A percentile compares a stretch with the other conserved stretches of the same genome.
phyloP scores from a whole-genome alignment of 2,113 vertebrate species.

The Syngnathoides biaculeatus region DNA sequence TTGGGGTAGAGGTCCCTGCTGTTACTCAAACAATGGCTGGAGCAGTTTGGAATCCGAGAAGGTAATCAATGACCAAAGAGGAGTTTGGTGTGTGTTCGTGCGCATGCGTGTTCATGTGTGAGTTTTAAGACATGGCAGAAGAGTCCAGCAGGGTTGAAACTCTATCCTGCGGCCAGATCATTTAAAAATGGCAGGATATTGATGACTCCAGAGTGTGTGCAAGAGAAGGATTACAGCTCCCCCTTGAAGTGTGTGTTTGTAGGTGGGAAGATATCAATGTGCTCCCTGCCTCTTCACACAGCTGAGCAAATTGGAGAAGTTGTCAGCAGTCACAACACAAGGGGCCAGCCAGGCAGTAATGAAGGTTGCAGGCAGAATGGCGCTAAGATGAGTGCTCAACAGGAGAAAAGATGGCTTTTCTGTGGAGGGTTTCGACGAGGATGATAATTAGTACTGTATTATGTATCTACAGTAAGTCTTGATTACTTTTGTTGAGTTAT shows the following conservation, averaged over 20 bases:
- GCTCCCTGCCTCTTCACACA: slow-evolving; percentile 83
- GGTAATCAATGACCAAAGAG: slow-evolving; percentile 76
- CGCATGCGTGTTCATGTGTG: slow-evolving; percentile 28
- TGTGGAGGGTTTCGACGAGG: slow-evolving; percentile 30
- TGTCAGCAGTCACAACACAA: slow-evolving; percentile 87
- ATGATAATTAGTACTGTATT: slow-evolving; percentile 3
- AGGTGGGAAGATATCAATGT: slow-evolving; percentile 79
- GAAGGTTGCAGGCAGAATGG: slow-evolving; percentile 52
- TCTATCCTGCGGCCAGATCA: slow-evolving; percentile 74
- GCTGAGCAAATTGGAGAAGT: slow-evolving; percentile 91
- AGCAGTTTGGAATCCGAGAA: slow-evolving; percentile 77
- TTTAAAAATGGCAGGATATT: slow-evolving; percentile 80
- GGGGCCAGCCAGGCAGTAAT: slow-evolving; percentile 61
- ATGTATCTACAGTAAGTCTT: not conserved
- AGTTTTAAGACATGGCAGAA: slow-evolving; percentile 52
- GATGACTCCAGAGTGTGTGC: slow-evolving; percentile 66
- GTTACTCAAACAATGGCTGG: slow-evolving; percentile 63
- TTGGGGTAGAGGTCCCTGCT: slow-evolving; percentile 52
- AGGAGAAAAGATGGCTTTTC: slow-evolving; percentile 11
- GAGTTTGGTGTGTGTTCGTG: slow-evolving; percentile 32
- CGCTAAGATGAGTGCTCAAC: slow-evolving; percentile 39
- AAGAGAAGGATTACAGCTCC: slow-evolving; percentile 24
- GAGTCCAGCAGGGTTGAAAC: slow-evolving; percentile 74
- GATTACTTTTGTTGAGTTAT: not conserved
- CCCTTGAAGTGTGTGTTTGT: slow-evolving; percentile 47